Evolutionary conservation across 1,140 invertebrate genomes (phyloP), one percentile per base, ranked within the genome.

Genomic region (Drosophila sproati): DNA sequence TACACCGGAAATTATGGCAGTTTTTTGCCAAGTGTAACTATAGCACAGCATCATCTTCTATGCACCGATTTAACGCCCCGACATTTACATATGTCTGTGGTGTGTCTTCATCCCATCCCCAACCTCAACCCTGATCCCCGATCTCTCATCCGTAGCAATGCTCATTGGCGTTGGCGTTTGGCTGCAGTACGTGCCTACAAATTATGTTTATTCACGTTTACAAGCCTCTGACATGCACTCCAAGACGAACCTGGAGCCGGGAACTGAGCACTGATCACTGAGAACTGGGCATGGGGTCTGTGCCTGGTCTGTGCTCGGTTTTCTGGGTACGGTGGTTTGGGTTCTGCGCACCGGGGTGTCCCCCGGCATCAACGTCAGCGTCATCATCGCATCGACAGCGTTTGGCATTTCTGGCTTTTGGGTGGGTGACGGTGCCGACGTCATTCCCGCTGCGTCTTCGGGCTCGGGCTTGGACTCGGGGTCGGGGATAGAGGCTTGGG

Each of bases 121-220:
- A 32, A 0, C 20, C 61, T n/a, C 35, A 5, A 3, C 50, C 35
- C 39, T 41, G 5, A 12, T 48, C 8, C 41, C 37, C 7, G 2
- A 20, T 5, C n/a, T 35, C 4, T 20, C 10, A 7, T 39, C 62
- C 57, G 55, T 7, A 39, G 45, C 54, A 50, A 66, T 78, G 47
- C 69, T 77, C 72, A 83, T 88, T 89, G 83, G 83, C 83, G 85
- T 88, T 87, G 83, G 83, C 83, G 83, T 87, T 88, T 80, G 79
- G 45, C 68, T 68, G 77, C 73, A 72, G 82, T 78, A 88, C 85
- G 85, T 85, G 82, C 82, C 82, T 61, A 88, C 85, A 88, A 88
- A 88, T 88, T 88, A 89, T 88, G 85, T 88, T 88, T 88, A 88
- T 85, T 85, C 85, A 88, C 80, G 80, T 88, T 88, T 88, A 88